Conservation (phyloP, 1,140 invertebrate genomes). For the Drosophila nannoptera region DNA sequence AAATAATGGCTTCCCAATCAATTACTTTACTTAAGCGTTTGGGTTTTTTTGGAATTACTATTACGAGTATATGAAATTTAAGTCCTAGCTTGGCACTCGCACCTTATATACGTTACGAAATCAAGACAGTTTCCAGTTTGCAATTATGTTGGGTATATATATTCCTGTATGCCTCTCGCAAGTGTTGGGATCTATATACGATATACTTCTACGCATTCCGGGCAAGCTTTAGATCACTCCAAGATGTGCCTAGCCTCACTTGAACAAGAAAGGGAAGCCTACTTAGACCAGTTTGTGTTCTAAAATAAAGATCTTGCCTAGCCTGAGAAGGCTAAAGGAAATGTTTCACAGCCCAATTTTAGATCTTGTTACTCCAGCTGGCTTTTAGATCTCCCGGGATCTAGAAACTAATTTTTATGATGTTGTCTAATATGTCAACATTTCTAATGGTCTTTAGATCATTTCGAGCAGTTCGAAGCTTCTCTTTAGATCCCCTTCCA, state of each 20-base stretch:
- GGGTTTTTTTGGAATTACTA: slow-evolving; percentile 51
- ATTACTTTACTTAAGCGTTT: slow-evolving; percentile 66
- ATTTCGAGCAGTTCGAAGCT: neutral
- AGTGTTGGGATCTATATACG: slow-evolving; percentile 7
- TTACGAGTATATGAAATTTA: slow-evolving; percentile 43
- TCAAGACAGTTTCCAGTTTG: slow-evolving; percentile 7
- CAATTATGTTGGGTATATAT: slow-evolving; percentile 20
- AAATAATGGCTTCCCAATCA: slow-evolving; percentile 67
- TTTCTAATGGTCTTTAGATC: too few species aligned
- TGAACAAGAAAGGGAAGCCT: neutral
- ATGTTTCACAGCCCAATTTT: too few species aligned
- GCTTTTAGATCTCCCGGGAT: too few species aligned
- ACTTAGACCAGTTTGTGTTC: neutral
- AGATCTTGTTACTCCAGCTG: too few species aligned
- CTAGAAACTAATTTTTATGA: too few species aligned
- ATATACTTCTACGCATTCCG: neutral
- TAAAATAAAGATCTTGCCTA: neutral
- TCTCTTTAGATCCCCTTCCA: too few species aligned
- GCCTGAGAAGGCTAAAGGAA: too few species aligned
- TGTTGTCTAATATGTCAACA: too few species aligned
- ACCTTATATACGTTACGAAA: slow-evolving; percentile 44
- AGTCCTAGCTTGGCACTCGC: slow-evolving; percentile 57
- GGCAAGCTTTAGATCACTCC: neutral
- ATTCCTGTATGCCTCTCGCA: neutral
- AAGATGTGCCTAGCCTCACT: neutral